Evolutionary conservation across 2,888 invertebrate species (phyloP), one percentile per base, ranked within the genome.

Genomic region (Drosophila gaucha): DNA sequence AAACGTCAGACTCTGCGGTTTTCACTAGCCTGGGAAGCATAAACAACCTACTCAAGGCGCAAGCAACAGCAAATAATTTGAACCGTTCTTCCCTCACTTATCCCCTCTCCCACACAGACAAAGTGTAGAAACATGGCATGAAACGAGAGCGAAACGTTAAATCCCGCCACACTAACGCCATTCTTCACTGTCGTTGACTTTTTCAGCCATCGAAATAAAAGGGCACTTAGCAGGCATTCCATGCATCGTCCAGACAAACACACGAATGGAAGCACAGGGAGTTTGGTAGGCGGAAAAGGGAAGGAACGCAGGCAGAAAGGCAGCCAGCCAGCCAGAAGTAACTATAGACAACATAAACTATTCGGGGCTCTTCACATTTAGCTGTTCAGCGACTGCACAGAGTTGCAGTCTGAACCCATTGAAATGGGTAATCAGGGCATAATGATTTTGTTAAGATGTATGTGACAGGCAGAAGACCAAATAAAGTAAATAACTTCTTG

Each of bases 361-460:
- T 82, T 82, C 74, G 79, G 72, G 77, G 72, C 72, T 79, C 68
- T 41, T 62, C 79, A 79, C 75, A 70, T 75, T 74, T 54, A 35
- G 51, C 66, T 49, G 44, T 55, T 66, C 67, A 68, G 56, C 65
- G 31, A 68, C 43, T 68, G 18, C 41, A 65, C 60, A 65, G 75
- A 84, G 52, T 22, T 47, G 43, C 39, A 26, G 22, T 24, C 41
- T 41, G 26, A 41, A 16, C 41, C 16, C 41, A 41, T 41, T 41
- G 16, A 41, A 41, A 16, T 3, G 14, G 6, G 26, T 26, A n/a
- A 10, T 26, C 10, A 10, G 14, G 41, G 41, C 6, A 41, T 10
- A 41, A 41, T 41, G 41, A 24, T 5, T 41, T 5, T 26, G 1
- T 41, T 41, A 14, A 26, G 5, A 10, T 10, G 9, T 14, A 2